Evolutionary conservation across 2,888 invertebrate genomes (phyloP), one percentile per base, ranked within the genome.

Genomic region (Ernsta delagoae): DNA sequence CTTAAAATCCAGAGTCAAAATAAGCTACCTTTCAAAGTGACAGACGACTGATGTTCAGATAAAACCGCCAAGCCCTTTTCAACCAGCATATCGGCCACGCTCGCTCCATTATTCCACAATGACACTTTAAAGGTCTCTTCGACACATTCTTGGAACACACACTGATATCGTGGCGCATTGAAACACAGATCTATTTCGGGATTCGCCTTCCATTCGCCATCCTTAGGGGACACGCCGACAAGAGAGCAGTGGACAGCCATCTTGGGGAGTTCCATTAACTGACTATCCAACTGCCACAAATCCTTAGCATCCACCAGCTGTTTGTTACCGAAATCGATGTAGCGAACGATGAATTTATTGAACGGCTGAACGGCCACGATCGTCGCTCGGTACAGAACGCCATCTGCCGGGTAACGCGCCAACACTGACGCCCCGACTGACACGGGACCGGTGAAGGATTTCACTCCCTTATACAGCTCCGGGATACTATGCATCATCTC

Each of bases 301-400:
- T 96, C 95, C 71, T 89, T 93, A 0, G 92, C 89, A 59, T 94
- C 94, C 0, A n/a, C 95, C 0, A 94, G 88, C 53, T 95, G 95
- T 68, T 94, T 94, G 78, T 97, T 97, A 3, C 97, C 97, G 76
- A 96, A 97, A 84, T 97, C 97, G 0, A 97, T 94, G 79, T 96
- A 97, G 36, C 95, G 94, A 0, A 97, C 96, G 69, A 95, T 94
- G 82, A 95, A 95, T 75, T 95, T 94, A 0, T 94, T 93, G 54
- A 92, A 85, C 72, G 94, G 93, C 70, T 95, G 94, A 56, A 94
- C 91, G 3, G 95, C 93, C 0, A 95, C 81, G 0, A 97, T 89
- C 45, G 94, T 94, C 0, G 96, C 97, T 62, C 97, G 91, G 81
- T 97, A 96, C 16, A 97, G 83, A 3, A 95, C 95, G 9, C 95